Evolutionary conservation across 2,888 invertebrate genomes (phyloP).

Genomic region (Tupiocoris notatus): DNA sequence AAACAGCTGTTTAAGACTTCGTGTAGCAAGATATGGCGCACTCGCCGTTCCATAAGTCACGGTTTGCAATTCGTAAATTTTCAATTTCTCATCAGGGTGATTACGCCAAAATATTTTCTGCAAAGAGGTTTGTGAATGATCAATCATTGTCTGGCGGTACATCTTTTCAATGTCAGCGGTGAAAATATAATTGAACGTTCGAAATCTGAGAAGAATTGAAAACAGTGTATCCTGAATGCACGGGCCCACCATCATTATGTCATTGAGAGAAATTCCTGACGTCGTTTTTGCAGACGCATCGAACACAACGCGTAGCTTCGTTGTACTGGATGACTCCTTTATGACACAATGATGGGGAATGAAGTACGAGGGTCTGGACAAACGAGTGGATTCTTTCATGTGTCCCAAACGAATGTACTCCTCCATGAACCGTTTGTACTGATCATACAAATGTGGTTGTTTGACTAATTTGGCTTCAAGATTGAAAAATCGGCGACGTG

Average conservation of each 20-base stretch:
- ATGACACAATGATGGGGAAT: conserved; percentile 45
- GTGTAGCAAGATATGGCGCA: no score
- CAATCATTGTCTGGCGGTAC: conserved; percentile 45
- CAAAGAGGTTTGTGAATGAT: conserved; percentile 44
- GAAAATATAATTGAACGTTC: background rate
- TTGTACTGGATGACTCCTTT: conserved; percentile 49
- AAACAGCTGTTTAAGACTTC: no score
- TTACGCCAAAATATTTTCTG: no score
- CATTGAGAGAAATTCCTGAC: background rate
- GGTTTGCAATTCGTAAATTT: no score
- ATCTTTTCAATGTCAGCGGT: background rate
- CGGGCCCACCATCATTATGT: conserved; percentile 48
- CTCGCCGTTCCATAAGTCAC: no score
- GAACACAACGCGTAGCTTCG: background rate
- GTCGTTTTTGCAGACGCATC: background rate
- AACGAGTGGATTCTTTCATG: background rate
- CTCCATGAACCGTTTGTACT: background rate
- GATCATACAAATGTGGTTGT: background rate
- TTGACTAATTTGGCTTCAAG: background rate
- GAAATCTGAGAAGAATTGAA: conserved; percentile 49
- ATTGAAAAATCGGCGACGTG: background rate
- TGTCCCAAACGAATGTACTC: background rate
- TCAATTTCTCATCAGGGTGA: no score
- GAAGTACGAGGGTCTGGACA: background rate
- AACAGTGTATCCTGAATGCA: conserved; percentile 51